phyloP scores from a whole-genome alignment of 2,797 vertebrate genomes.

The Ceryle rudis region DNA sequence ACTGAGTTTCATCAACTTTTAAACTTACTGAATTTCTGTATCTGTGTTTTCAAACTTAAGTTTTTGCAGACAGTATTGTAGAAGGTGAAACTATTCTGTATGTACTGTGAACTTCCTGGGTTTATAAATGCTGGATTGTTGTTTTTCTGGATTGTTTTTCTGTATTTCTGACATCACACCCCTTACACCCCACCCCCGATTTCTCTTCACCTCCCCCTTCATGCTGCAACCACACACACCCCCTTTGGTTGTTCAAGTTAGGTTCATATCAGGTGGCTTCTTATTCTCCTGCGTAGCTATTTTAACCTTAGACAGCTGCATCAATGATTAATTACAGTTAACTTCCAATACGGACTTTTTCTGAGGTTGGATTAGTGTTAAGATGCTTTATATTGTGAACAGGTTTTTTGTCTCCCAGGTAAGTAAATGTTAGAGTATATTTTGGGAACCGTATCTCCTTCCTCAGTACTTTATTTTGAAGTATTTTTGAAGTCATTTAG shows the following conservation, averaged over 20 bases:
- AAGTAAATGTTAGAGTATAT: neutral
- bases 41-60: neutral
- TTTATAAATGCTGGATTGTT: neutral
- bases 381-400: neutral
- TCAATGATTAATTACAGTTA: neutral
- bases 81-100: neutral
- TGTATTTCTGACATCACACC: neutral
- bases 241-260: neutral
- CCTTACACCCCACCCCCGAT: neutral
- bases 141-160: neutral
- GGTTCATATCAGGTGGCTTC: neutral
- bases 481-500: neutral
- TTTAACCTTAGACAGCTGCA: neutral
- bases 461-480: neutral
- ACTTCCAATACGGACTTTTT: neutral
- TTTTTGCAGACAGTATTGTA: neutral
- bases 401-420: neutral
- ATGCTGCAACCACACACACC: neutral
- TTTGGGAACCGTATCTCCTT: neutral
- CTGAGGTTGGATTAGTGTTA: neutral
- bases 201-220: neutral
- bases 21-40: neutral
- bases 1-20: neutral
- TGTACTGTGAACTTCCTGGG: neutral
- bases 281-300: neutral